Percentiles rank a stretch among this genome's conserved stretches.
These are phyloP conservation scores for Bombus terrestris DNA, from an alignment of 1,140 invertebrate species.

Conservation along the genomic window DNA sequence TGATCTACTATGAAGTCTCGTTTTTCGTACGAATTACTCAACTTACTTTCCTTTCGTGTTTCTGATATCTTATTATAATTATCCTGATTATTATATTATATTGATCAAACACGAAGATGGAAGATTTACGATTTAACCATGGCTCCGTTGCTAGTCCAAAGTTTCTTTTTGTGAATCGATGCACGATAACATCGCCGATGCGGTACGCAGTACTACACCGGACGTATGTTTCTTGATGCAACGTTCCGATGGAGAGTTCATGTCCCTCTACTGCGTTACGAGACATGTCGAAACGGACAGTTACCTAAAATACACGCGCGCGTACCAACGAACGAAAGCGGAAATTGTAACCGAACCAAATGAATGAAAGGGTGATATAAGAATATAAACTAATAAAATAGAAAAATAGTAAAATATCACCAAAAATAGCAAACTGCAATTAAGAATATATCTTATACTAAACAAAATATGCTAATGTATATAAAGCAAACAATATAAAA, in stretches of 20 bases:
- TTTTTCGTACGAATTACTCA: neutral
- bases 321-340: neutral
- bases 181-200: neutral
- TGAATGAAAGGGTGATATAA: too few species aligned
- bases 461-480: neutral
- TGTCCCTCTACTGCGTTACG: neutral
- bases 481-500: neutral
- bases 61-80: too few species aligned
- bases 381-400: neutral
- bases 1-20: slow-evolving; percentile 1
- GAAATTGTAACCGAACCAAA: neutral
- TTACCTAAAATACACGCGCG: neutral
- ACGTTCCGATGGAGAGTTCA: neutral
- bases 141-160: too few species aligned
- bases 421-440: neutral
- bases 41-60: neutral
- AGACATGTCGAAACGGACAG: neutral
- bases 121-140: neutral
- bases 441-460: neutral
- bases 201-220: neutral
- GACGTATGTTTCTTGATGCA: neutral
- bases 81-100: too few species aligned
- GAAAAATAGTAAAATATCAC: neutral
- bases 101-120: too few species aligned
- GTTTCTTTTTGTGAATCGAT: neutral